Conservation (phyloP, 2,888 invertebrate species). For the Philaethria dido region DNA sequence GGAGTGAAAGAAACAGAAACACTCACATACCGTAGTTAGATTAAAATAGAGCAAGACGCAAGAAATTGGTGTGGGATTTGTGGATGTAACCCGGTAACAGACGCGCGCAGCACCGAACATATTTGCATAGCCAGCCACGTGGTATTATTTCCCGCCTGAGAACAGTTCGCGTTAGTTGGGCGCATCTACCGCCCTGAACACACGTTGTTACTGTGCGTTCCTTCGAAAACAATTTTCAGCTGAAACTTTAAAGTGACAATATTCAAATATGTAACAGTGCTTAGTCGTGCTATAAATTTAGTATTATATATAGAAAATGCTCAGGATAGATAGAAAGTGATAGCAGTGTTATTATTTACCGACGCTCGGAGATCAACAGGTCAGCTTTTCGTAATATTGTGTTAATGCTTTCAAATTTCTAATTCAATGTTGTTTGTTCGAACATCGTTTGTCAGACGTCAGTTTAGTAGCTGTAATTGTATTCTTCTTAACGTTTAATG, state of each 20-base stretch:
- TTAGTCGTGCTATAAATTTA: constrained; percentile 50
- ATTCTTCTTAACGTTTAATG: not conserved
- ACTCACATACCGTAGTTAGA: constrained; percentile 24
- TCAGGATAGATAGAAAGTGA: constrained; percentile 46
- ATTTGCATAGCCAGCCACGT: constrained; percentile 43
- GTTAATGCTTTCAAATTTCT: constrained; percentile 33
- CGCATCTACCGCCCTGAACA: constrained; percentile 44
- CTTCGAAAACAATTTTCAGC: constrained; percentile 27
- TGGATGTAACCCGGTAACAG: constrained; percentile 61
- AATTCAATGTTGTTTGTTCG: constrained; percentile 19
- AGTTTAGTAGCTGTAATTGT: not conserved
- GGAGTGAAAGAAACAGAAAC: constrained; percentile 36
- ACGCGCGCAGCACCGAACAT: constrained; percentile 51
- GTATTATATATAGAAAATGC: constrained; percentile 57
- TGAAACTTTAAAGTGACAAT: constrained; percentile 49
- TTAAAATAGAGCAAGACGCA: constrained; percentile 42
- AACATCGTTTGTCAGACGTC: not conserved
- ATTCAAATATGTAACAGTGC: constrained; percentile 53
- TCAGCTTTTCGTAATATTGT: constrained; percentile 57
- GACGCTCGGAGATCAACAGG: constrained; percentile 63
- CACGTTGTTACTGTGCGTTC: constrained; percentile 39
- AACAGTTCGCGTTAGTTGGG: constrained; percentile 45
- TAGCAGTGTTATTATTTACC: constrained; percentile 26
- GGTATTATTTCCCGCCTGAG: constrained; percentile 49
- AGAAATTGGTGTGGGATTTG: constrained; percentile 38